Evolutionary conservation across 2,888 invertebrate genomes (phyloP), one percentile per base, ranked within the genome.

Genomic region (Cartodere bifasciata): DNA sequence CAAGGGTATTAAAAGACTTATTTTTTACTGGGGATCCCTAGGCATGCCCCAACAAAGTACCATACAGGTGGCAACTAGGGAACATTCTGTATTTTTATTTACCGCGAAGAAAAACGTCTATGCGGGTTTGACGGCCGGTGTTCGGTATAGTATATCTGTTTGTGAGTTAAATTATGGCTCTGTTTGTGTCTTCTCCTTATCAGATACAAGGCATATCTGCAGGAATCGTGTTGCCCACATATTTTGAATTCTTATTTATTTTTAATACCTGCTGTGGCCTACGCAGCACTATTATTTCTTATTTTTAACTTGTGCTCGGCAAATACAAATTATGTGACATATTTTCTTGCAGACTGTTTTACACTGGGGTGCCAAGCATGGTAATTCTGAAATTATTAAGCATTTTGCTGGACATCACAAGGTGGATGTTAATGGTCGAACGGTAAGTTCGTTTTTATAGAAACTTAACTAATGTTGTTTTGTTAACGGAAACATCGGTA

Each of bases 291-390:
- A 11, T 26, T 28, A 12, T 22, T 31, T 31, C 25, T 26, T 13
- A 29, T 23, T n/a, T n/a, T n/a, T n/a, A n/a, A n/a, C n/a, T n/a
- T n/a, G n/a, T 24, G 29, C 11, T 21, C 24, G 27, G 20, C 16
- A 14, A 31, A 15, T 29, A 30, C 26, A 30, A 30, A 30, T 31
- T 32, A 21, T 29, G 28, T 30, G 24, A 39, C 39, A 43, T 42
- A 42, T 41, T 51, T 40, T 47, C 48, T 70, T 72, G 35, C 69
- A 94, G 91, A 92, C 88, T 42, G 92, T 91, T 29, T 67, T 95
- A 49, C 94, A 95, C 60, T 94, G 92, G 92, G 94, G 87, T 37
- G 88, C 91, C 39, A 94, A 94, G 61, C 85, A 88, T 49, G 92
- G 92, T 2, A 84, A 90, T 55, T 75, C 78, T 55, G 84, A 92